phyloP scores from a whole-genome alignment of 2,113 vertebrate genomes.

The Phylloscopus trochiloides region DNA sequence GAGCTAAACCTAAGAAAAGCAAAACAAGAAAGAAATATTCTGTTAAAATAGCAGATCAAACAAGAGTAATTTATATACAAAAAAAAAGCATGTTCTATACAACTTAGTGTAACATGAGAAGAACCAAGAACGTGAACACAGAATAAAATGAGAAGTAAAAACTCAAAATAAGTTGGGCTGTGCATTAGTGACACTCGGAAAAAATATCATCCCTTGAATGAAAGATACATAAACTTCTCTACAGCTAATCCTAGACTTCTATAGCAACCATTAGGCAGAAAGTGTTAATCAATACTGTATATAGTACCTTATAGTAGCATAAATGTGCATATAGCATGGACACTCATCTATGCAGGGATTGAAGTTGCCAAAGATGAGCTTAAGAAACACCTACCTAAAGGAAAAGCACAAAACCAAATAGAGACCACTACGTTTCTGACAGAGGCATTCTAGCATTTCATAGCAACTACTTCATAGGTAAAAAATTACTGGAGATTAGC shows the following conservation, averaged over 20 bases:
- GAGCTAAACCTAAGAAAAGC: constrained; percentile 64
- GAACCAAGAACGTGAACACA: not conserved
- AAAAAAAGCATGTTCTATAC: not conserved
- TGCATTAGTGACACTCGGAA: not conserved
- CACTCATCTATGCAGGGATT: not conserved
- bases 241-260: not conserved
- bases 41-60: not conserved
- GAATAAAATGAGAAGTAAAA: not conserved
- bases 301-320: not conserved
- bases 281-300: not conserved
- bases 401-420: not conserved
- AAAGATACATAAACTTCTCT: not conserved
- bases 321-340: not conserved
- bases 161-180: not conserved
- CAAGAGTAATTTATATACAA: not conserved
- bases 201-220: not conserved
- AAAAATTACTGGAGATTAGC: not conserved
- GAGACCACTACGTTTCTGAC: not conserved
- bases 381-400: not conserved
- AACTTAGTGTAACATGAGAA: not conserved
- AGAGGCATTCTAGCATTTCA: not conserved
- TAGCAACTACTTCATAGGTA: not conserved
- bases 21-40: not conserved
- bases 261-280: not conserved
- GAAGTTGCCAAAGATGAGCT: not conserved